Base-by-base conservation (phyloP, 2,797 vertebrate species). In the Eleutherodactylus coqui region DNA sequence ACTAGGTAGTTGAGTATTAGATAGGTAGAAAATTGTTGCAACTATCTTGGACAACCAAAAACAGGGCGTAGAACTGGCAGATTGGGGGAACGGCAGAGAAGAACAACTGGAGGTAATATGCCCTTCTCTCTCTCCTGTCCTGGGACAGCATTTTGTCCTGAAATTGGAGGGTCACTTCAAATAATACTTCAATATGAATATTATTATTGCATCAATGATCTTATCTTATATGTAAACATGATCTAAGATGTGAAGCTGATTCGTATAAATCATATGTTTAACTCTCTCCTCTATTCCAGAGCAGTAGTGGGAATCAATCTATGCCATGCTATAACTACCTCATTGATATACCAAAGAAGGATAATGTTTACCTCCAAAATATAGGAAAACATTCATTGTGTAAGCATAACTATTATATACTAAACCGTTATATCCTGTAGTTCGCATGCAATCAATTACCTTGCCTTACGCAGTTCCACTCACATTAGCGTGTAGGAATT, bases 311-410 rank as follows among this genome's bases (percentile, higher is more conserved):
- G 32, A 58, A 67, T 84, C 29, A 58, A 6, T 49, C 17, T 38
- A 58, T 87, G 41, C 86, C 86, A 73, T 73, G 75, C 55, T 69
- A 84, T 41, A 77, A 84, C 62, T 79, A 17, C 55, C n/a, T 62
- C 43, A 64, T 79, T 14, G 76, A 87, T 32, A 13, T 75, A 47
- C 67, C 67, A 79, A 70, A 75, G 78, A 32, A 38, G 32, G 82
- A 83, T 32, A 79, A 73, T 67, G n/a, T 79, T 53, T 83, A 87
- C 76, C 45, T 87, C 67, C 86, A 84, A 76, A 60, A 79, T 41
- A 84, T 84, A 47, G 67, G 62, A 87, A 87, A 75, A 34, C 82
- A 87, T 84, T 73, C 75, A 24, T 24, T 87, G 11, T 38, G 86
- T 87, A 87, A 79, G 86, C 10, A 51, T n/a, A 45, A 10, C 27